Evolutionary conservation across 2,113 vertebrate genomes (phyloP).

Genomic region (Psittacara wagleri): DNA sequence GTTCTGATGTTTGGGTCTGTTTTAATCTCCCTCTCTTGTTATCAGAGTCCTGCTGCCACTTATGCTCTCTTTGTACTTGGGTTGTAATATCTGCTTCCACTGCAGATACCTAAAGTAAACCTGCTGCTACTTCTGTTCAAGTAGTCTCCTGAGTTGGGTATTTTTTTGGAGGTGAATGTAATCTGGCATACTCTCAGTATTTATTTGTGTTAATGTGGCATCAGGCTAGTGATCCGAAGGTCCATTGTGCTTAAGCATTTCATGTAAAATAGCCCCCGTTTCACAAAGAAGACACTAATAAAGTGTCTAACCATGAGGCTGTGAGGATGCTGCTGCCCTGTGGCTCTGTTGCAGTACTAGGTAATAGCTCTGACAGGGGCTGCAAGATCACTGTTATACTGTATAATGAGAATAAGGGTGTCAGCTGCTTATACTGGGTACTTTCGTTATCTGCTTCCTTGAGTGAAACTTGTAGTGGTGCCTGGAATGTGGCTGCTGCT

Average conservation of each 20-base stretch:
- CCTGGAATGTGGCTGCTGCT: background rate
- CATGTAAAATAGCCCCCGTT: fast-evolving
- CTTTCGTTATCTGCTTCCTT: fast-evolving
- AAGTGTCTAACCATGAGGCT: background rate
- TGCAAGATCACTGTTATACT: background rate
- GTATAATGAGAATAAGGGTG: background rate
- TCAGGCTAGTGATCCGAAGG: background rate
- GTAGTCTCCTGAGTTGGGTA: background rate
- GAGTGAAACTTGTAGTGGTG: background rate
- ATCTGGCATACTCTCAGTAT: background rate
- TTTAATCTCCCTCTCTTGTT: background rate
- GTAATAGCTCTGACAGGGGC: background rate
- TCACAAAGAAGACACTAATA: background rate
- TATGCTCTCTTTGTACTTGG: background rate
- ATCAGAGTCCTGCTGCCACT: background rate
- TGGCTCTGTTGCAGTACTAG: background rate
- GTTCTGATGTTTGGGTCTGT: background rate
- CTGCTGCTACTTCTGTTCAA: background rate
- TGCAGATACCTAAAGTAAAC: background rate
- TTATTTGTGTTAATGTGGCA: background rate
- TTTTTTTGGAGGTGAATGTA: background rate
- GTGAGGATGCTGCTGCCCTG: background rate
- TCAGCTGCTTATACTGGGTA: background rate
- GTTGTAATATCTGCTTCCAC: background rate
- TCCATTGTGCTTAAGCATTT: background rate